Conservation (phyloP, 2,888 invertebrate genomes). For the Sphaerophoria rueppellii region DNA sequence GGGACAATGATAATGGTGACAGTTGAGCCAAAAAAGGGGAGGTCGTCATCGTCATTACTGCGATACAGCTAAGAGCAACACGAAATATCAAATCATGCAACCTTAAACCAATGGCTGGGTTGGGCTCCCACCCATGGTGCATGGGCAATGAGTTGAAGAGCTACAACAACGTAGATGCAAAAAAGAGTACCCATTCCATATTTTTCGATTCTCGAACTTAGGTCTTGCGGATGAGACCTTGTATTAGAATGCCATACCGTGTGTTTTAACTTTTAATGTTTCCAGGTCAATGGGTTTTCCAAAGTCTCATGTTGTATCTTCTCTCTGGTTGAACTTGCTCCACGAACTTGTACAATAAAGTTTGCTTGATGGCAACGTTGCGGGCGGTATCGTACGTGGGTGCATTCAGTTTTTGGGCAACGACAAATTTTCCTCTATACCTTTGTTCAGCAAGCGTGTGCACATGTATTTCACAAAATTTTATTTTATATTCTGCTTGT, state of each 20-base stretch:
- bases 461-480: conserved; percentile 52
- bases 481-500: conserved; percentile 32
- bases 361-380: conserved; percentile 9
- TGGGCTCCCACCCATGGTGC: background rate
- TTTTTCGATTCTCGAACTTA: conserved; percentile 62
- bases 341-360: conserved; percentile 57
- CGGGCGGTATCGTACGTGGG: background rate
- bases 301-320: conserved; percentile 68
- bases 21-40: background rate
- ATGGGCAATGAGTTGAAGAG: conserved; percentile 14
- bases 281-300: conserved; percentile 73
- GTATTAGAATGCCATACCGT: conserved; percentile 70
- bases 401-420: background rate
- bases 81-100: conserved; percentile 56
- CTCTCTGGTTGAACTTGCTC: conserved; percentile 69
- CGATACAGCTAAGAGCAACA: conserved; percentile 35
- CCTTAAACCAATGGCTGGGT: conserved; percentile 29
- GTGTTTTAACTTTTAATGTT: conserved; percentile 73
- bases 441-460: conserved; percentile 54
- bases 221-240: conserved; percentile 65
- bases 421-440: conserved; percentile 16
- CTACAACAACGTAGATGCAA: background rate
- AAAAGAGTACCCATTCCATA: background rate
- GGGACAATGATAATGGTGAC: background rate
- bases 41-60: conserved; percentile 26